These are phyloP conservation scores for Pterois miles DNA, from an alignment of 2,797 vertebrate genomes.

Conservation along the genomic window DNA sequence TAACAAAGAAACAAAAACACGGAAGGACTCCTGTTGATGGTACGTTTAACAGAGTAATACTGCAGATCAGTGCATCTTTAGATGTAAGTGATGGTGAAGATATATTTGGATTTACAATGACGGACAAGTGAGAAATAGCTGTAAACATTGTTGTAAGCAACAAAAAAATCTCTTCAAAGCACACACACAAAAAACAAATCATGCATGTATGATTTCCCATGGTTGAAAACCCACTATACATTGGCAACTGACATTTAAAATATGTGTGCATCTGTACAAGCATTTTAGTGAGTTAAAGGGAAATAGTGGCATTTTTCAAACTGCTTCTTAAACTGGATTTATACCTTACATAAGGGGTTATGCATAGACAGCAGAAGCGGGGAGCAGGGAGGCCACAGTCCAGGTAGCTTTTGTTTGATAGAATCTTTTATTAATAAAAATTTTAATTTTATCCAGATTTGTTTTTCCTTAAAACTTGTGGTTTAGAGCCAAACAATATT, in stretches of 20 bases:
- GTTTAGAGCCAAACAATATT: no score
- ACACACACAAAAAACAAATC: no score
- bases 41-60: background rate
- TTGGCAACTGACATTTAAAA: background rate
- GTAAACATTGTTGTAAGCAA: no score
- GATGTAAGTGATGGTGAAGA: background rate
- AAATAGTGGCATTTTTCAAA: background rate
- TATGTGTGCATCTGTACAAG: background rate
- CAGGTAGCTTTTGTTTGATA: no score
- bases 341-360: background rate
- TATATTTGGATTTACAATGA: background rate
- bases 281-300: background rate
- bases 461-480: no score
- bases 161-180: no score
- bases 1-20: slow-evolving; percentile 8
- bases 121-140: no score
- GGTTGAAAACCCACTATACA: background rate
- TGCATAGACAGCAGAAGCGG: no score
- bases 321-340: background rate
- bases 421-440: no score
- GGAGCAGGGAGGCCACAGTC: no score
- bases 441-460: no score
- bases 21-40: background rate
- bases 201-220: background rate
- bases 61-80: background rate